Evolutionary conservation across 1,140 invertebrate species (phyloP), one percentile per base, ranked within the genome.

Genomic region (Drosophila melanica): DNA sequence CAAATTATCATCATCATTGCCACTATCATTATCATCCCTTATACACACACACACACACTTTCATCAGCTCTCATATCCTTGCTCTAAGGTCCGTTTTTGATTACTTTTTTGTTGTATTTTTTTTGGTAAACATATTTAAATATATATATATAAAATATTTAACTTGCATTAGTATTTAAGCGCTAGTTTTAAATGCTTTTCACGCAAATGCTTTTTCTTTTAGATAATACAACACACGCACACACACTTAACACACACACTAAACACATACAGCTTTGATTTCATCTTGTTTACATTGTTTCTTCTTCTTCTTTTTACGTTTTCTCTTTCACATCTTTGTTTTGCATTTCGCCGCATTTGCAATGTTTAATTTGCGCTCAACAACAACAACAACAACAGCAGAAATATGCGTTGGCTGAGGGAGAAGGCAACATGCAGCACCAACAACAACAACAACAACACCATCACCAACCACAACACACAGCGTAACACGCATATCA

Each of bases 291-390:
- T 69, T 74, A 62, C 47, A 63, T 53, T 63, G 55, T 62, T 55
- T 63, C 41, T 66, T 45, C 39, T 66, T 45, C 41, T 11, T 66
- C 5, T 35, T 70, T 69, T 71, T 65, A 27, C 51, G 68, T 69
- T 74, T 51, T 69, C 66, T 75, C 67, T 75, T 75, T 75, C 67
- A 70, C 51, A 51, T 75, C 39, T 75, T 70, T 70, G 67, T 69
- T 57, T 75, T 75, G 67, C 70, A 73, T 71, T 74, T 62, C 66
- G 72, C 53, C 58, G 72, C 66, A 75, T 75, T 70, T 45, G 66
- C 63, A 75, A 75, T 51, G 48, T 73, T 73, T 73, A 39, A 70
- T 70, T 70, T 70, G 67, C 59, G 57, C 55, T 44, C 20, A 55
- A 68, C 60, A 53, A 66, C 63, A 48, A 66, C 62, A 60, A 72